A percentile compares a stretch with the other conserved stretches of the same genome.
phyloP scores from a whole-genome alignment of 2,113 vertebrate genomes.

The Tautogolabrus adspersus region DNA sequence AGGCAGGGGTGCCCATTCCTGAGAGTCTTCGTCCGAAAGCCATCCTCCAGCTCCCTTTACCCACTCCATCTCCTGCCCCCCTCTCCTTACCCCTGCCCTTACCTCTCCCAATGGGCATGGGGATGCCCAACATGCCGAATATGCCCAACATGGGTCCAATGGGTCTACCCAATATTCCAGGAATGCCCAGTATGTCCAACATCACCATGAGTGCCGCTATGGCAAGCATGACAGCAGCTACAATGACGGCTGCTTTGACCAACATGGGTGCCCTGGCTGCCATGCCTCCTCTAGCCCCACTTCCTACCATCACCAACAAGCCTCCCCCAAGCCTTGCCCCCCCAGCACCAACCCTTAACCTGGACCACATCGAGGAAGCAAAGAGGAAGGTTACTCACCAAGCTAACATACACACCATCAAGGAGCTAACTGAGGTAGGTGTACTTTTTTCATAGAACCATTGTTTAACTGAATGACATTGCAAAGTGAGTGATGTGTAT shows the following conservation, averaged over 20 bases:
- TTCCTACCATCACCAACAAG: slow-evolving; percentile 86
- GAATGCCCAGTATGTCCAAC: slow-evolving; percentile 84
- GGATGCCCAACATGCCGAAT: slow-evolving; percentile 78
- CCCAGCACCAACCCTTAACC: slow-evolving; percentile 80
- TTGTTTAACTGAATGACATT: background rate
- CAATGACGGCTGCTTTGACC: slow-evolving; percentile 85
- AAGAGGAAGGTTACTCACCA: slow-evolving; percentile 95
- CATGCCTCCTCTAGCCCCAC: slow-evolving; percentile 84
- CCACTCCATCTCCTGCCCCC: slow-evolving; percentile 81
- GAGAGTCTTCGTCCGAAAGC: slow-evolving; percentile 94
- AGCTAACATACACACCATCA: slow-evolving; percentile 94
- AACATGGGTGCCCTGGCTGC: slow-evolving; percentile 86
- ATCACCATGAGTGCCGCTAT: slow-evolving; percentile 86
- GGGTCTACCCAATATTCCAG: slow-evolving; percentile 77
- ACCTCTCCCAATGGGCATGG: slow-evolving; percentile 82
- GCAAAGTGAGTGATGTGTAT: background rate
- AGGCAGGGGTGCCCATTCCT: slow-evolving; percentile 96
- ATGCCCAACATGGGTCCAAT: slow-evolving; percentile 81
- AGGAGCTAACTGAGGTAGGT: slow-evolving; percentile 96
- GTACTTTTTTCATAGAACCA: background rate
- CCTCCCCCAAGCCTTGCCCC: slow-evolving; percentile 80
- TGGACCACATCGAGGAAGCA: slow-evolving; percentile 86
- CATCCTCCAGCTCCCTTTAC: slow-evolving; percentile 88
- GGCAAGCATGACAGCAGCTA: slow-evolving; percentile 87
- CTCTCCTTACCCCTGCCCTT: slow-evolving; percentile 83